Percentiles rank a stretch among this genome's conserved stretches.
Conservation (phyloP, 2,797 vertebrate genomes). For the Chlorospingus flavigularis region DNA sequence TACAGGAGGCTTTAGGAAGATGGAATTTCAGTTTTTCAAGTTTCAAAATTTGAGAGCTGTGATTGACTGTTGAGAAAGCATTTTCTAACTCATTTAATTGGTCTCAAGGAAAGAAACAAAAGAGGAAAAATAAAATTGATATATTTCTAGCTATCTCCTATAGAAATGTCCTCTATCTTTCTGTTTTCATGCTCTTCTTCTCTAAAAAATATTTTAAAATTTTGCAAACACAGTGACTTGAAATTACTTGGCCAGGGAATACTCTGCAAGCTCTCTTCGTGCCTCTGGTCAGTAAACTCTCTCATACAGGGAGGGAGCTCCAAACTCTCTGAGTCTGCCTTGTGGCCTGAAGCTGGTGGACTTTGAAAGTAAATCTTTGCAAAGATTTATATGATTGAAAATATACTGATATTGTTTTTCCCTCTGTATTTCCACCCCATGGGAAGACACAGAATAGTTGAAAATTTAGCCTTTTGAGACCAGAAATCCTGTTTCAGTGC, state of each 20-base stretch:
- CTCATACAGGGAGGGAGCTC: not conserved
- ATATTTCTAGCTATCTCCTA: not conserved
- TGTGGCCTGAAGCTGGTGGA: not conserved
- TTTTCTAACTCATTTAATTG: not conserved
- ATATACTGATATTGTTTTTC: not conserved
- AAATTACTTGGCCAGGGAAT: not conserved
- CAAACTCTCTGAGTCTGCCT: not conserved
- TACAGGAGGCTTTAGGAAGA: not conserved
- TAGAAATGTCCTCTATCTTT: not conserved
- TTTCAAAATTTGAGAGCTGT: not conserved
- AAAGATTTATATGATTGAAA: not conserved
- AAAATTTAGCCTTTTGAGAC: not conserved
- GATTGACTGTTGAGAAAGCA: not conserved
- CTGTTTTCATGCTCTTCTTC: not conserved
- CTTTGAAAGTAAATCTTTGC: not conserved
- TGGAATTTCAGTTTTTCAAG: not conserved
- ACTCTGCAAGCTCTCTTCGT: not conserved
- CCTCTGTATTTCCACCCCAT: not conserved
- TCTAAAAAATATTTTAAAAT: not conserved
- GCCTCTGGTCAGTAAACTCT: not conserved
- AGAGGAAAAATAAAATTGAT: not conserved
- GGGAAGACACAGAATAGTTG: not conserved
- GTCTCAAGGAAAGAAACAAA: not conserved
- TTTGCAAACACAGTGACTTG: not conserved
- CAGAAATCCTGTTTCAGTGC: not conserved